A percentile compares a stretch with the other conserved stretches of the same genome.
These are phyloP conservation scores for Pilophorus perplexus DNA, from an alignment of 2,888 invertebrate species.

Conservation along the genomic window DNA sequence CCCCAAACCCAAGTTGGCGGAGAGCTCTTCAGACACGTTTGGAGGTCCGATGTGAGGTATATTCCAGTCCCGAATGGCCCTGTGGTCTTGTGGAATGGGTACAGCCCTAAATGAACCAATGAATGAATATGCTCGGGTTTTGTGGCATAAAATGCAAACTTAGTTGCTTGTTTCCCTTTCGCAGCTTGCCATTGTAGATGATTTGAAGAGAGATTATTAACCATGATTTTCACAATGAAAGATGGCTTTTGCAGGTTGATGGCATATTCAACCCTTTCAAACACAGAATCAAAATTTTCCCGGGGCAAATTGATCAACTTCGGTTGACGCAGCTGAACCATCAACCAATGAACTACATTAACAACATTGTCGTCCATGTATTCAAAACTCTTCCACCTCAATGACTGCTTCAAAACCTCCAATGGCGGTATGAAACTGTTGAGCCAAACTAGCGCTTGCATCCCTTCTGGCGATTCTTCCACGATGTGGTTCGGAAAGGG, in stretches of 20 bases:
- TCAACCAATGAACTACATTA: constrained; percentile 41
- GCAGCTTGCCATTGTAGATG: constrained; percentile 38
- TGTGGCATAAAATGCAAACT: constrained; percentile 36
- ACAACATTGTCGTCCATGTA: constrained; percentile 28
- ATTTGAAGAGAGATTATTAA: constrained; percentile 27
- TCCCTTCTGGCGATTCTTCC: constrained; percentile 34
- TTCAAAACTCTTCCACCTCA: background rate
- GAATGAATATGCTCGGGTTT: constrained; percentile 33
- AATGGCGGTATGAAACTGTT: constrained; percentile 41
- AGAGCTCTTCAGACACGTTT: constrained; percentile 28
- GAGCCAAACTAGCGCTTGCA: constrained; percentile 18
- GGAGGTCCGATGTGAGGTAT: constrained; percentile 36
- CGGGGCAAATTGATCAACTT: constrained; percentile 15
- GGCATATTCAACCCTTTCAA: constrained; percentile 23
- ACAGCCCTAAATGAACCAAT: constrained; percentile 39
- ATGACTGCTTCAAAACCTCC: constrained; percentile 4
- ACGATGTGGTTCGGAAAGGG: constrained; percentile 34
- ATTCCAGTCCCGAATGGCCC: constrained; percentile 32
- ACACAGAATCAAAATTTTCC: constrained; percentile 34
- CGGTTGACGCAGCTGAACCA: constrained; percentile 30
- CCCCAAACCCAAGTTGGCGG: constrained; percentile 38
- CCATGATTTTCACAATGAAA: constrained; percentile 41
- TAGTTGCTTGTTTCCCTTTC: constrained; percentile 33
- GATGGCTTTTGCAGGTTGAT: constrained; percentile 32
- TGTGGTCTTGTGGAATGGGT: constrained; percentile 12